Conservation (phyloP, 1,140 invertebrate species). For the Aphis gossypii region DNA sequence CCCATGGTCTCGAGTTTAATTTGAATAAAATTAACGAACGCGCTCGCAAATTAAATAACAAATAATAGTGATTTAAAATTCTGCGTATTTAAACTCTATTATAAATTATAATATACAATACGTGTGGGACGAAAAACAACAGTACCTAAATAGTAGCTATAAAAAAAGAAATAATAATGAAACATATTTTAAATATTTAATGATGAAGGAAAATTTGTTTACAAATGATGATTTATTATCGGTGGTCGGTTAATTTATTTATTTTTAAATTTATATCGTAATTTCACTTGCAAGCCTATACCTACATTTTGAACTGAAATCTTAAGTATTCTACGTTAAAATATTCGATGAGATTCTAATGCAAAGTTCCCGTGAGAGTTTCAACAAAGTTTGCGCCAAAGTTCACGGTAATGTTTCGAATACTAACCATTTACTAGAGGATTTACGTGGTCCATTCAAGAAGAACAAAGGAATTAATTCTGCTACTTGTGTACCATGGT, state of each 20-base stretch:
- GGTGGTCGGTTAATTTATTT: not conserved
- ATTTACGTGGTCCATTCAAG: constrained; percentile 45
- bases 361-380: constrained; percentile 15
- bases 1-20: not conserved
- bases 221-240: not conserved
- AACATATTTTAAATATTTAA: not conserved
- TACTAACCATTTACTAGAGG: constrained; percentile 34
- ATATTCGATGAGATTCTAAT: constrained; percentile 17
- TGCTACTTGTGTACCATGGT: not conserved
- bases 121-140: not conserved
- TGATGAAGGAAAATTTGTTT: not conserved
- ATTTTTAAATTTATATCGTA: not conserved
- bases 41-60: not conserved
- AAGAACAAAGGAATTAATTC: constrained; percentile 39
- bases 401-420: constrained; percentile 34
- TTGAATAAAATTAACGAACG: not conserved
- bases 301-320: not conserved
- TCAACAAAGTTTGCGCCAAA: constrained; percentile 17
- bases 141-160: no score
- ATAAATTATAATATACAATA: not conserved
- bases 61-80: not conserved
- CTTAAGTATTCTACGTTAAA: not conserved
- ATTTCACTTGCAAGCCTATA: not conserved
- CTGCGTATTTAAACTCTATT: not conserved
- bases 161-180: not conserved